Percentiles rank a stretch among this genome's conserved stretches.
Evolutionary conservation across 2,888 invertebrate genomes (phyloP).

Genomic region (Baccha elongata): DNA sequence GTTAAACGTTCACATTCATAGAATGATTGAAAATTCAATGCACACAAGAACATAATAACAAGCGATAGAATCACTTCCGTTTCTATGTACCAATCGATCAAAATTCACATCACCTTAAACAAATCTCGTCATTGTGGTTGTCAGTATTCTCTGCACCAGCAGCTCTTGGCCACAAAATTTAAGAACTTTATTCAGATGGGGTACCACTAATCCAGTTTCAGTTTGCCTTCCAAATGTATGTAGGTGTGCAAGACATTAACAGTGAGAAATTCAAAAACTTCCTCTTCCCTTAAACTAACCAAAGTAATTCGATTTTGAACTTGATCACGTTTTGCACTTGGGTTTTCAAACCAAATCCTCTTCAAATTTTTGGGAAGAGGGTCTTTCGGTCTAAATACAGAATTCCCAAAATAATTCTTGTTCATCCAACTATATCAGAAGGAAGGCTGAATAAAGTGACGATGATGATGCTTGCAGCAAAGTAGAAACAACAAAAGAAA

Average conservation of each 20-base stretch:
- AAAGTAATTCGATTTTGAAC: constrained; percentile 69
- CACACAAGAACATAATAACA: constrained; percentile 25
- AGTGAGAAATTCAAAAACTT: constrained; percentile 52
- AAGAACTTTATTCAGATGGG: constrained; percentile 69
- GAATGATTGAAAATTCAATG: constrained; percentile 9
- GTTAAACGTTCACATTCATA: constrained; percentile 6
- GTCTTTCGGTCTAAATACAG: too few relatives aligned
- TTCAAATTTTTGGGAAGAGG: too few relatives aligned
- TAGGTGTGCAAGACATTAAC: constrained; percentile 56
- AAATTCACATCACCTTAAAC: constrained; percentile 59
- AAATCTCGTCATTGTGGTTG: constrained; percentile 19
- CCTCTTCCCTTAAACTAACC: constrained; percentile 10
- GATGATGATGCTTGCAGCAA: constrained; percentile 34
- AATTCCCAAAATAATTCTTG: neutral
- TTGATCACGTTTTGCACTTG: constrained; percentile 79
- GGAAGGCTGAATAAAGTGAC: constrained; percentile 50
- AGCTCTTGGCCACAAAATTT: constrained; percentile 53
- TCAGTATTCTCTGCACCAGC: neutral
- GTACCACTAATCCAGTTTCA: constrained; percentile 70
- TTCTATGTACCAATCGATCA: constrained; percentile 53
- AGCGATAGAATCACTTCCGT: constrained; percentile 27
- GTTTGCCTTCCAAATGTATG: constrained; percentile 46
- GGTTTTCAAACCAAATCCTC: constrained; percentile 75
- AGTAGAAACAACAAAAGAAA: too few relatives aligned
- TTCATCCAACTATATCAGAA: neutral